phyloP scores from a whole-genome alignment of 2,113 vertebrate species.

The Nesospiza acunhae region DNA sequence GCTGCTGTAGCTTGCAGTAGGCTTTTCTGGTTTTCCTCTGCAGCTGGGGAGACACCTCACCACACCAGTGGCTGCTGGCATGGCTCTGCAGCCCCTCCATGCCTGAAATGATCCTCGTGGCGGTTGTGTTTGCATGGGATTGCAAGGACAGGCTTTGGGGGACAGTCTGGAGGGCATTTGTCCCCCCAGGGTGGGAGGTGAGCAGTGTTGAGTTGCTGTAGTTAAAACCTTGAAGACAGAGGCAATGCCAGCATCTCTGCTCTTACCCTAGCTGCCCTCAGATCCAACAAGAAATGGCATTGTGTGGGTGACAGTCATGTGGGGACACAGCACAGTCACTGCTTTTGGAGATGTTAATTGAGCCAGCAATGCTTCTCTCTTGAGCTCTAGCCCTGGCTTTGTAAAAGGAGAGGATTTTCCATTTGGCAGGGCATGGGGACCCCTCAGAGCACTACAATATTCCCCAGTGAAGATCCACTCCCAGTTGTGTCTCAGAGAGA shows the following conservation, averaged over 20 bases:
- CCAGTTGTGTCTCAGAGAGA: not conserved
- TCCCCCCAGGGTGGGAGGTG: not conserved
- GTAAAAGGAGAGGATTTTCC: not conserved
- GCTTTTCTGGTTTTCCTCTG: not conserved
- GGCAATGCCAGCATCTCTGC: not conserved
- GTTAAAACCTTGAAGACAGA: not conserved
- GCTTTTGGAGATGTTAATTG: not conserved
- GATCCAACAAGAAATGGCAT: not conserved
- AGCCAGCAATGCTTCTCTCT: not conserved
- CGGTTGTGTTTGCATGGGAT: not conserved
- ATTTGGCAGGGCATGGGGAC: not conserved
- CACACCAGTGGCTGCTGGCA: not conserved
- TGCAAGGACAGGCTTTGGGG: not conserved
- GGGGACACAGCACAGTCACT: not conserved
- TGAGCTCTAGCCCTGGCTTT: not conserved
- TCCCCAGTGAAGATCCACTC: not conserved
- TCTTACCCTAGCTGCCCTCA: not conserved
- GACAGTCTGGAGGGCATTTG: not conserved
- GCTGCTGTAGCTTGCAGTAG: not conserved
- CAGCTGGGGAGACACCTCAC: not conserved
- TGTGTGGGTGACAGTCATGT: not conserved
- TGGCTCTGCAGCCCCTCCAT: not conserved
- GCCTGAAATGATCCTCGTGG: not conserved
- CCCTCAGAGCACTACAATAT: not conserved
- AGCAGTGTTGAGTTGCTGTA: not conserved